A percentile compares a stretch with the other conserved stretches of the same genome.
Evolutionary conservation across 1,140 invertebrate species (phyloP).

Genomic region (Gryllus bimaculatus): DNA sequence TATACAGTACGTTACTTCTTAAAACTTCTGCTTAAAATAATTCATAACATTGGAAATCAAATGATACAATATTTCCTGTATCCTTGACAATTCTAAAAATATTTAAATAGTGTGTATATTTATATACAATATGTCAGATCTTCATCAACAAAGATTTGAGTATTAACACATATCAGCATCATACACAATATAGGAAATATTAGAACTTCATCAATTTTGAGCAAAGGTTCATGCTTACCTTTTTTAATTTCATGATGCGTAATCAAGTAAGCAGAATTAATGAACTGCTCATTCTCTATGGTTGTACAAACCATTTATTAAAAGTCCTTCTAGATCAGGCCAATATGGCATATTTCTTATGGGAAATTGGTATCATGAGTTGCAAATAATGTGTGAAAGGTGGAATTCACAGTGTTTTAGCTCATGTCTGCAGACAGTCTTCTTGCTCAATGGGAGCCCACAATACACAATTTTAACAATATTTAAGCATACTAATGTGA

Average conservation of each 20-base stretch:
- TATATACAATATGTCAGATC: conserved; percentile 13
- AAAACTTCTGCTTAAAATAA: conserved; percentile 14
- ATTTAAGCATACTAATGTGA: too few relatives aligned
- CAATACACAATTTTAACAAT: too few relatives aligned
- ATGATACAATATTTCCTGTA: conserved; percentile 8
- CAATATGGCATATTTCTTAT: too few relatives aligned
- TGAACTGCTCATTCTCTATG: too few relatives aligned
- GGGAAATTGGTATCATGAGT: too few relatives aligned
- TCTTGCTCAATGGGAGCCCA: too few relatives aligned
- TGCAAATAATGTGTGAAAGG: too few relatives aligned
- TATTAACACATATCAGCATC: conserved; percentile 12
- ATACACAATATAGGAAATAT: conserved; percentile 16
- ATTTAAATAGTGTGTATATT: conserved; percentile 1
- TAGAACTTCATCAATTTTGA: conserved; percentile 12
- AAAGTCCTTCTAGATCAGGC: too few relatives aligned
- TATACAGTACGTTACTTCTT: conserved; percentile 16
- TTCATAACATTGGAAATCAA: conserved; percentile 10
- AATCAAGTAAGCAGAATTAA: background rate
- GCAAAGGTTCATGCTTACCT: conserved; percentile 3
- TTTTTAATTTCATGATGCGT: background rate
- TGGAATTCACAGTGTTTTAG: too few relatives aligned
- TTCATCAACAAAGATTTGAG: conserved; percentile 13
- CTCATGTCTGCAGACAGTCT: too few relatives aligned
- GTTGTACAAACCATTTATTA: too few relatives aligned
- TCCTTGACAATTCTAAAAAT: conserved; percentile 14